A percentile compares a stretch with the other conserved stretches of the same genome.
These are phyloP conservation scores for Melanostoma mellinum DNA, from an alignment of 2,888 invertebrate genomes.

Conservation along the genomic window DNA sequence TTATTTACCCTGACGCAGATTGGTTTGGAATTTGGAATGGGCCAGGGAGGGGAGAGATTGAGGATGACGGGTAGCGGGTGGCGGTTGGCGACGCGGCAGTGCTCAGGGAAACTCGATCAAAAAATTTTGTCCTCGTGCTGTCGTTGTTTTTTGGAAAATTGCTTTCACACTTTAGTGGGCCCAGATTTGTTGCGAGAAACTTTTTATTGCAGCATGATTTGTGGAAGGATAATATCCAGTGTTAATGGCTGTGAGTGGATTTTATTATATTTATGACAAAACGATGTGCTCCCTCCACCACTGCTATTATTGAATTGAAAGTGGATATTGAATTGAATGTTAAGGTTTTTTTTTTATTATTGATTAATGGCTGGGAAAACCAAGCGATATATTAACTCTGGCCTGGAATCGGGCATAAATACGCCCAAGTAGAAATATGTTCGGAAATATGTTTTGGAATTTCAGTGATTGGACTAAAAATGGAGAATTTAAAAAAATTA, in stretches of 20 bases:
- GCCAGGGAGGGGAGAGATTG: too few relatives aligned
- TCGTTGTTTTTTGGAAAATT: conserved; percentile 41
- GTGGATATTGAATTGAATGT: too few relatives aligned
- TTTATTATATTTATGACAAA: conserved; percentile 72
- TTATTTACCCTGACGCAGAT: conserved; percentile 54
- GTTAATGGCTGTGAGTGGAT: conserved; percentile 72
- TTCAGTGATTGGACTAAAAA: too few relatives aligned
- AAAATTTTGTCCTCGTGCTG: conserved; percentile 28
- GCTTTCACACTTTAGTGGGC: conserved; percentile 66
- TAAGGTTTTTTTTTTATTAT: too few relatives aligned
- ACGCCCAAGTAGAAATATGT: too few relatives aligned
- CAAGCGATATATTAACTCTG: too few relatives aligned
- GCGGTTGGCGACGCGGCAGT: not conserved
- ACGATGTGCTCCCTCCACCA: conserved; percentile 38
- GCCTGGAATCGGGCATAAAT: too few relatives aligned
- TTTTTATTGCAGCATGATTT: conserved; percentile 71
- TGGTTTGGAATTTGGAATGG: not conserved
- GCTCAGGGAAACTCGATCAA: conserved; percentile 43
- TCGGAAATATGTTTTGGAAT: too few relatives aligned
- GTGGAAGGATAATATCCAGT: conserved; percentile 73
- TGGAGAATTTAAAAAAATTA: too few relatives aligned
- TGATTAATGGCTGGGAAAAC: too few relatives aligned
- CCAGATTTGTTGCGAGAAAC: conserved; percentile 58
- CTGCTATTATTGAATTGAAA: not conserved
- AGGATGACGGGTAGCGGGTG: too few relatives aligned